Evolutionary conservation across 2,113 vertebrate genomes (phyloP), one percentile per base, ranked within the genome.

Genomic region (Varanus komodoensis): DNA sequence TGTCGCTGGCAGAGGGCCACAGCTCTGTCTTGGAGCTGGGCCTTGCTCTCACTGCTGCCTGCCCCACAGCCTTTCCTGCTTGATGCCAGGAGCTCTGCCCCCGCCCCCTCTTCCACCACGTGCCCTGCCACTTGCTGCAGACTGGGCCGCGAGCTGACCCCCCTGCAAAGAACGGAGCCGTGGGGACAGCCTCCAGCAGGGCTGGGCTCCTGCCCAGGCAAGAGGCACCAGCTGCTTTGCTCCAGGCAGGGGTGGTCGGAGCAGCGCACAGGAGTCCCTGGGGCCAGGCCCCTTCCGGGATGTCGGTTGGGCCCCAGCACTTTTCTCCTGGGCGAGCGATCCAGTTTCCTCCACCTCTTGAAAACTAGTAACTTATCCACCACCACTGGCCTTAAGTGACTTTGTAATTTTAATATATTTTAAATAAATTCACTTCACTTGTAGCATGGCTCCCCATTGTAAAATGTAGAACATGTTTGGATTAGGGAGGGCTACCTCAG

Each of bases 401-500:
- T 57, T 86, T 86, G 50, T 75, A 23, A 68, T 52, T n/a, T 73
- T 86, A 73, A 8, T 54, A 73, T 73, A 86, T 75, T 73, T 86
- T 57, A 75, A 86, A 34, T 74, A 57, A 86, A 86, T 8, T 19
- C 50, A 21, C 54, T 74, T 57, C n/a, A 57, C 69, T 74, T 57
- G 27, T 29, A 48, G 8, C 1, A 2, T 23, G 81, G 54, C 81
- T 64, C 38, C 57, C 14, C 6, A 44, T 29, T 48, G 7, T 69
- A 15, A 69, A 44, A 17, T 44, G 6, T 5, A 48, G 3, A 48
- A 25, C 19, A 8, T 68, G 38, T 23, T 21, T 23, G 61, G 5
- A 12, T 38, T 34, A 68, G 75, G 25, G 61, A 44, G 21, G 64
- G 38, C 52, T 27, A 8, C 7, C 54, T 57, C 1, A 57, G 54